Evolutionary conservation across 1,140 invertebrate genomes (phyloP).

Genomic region (Phymastichus coffea): DNA sequence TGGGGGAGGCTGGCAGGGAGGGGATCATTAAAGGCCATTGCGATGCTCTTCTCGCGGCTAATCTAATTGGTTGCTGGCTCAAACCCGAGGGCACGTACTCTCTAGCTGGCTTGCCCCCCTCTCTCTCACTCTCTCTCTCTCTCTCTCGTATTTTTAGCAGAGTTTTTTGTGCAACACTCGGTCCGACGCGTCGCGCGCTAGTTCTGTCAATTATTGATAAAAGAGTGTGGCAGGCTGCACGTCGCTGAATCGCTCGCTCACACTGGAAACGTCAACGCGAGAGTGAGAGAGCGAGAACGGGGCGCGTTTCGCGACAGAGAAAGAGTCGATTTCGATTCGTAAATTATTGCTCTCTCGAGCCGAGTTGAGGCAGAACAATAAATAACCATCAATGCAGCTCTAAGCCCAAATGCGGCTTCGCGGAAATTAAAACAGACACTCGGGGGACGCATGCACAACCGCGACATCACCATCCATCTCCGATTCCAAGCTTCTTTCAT

Average conservation of each 20-base stretch:
- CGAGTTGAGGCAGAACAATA: too few species aligned
- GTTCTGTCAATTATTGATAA: constrained; percentile 45
- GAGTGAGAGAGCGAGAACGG: constrained; percentile 15
- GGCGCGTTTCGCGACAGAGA: constrained; percentile 28
- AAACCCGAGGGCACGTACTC: too few species aligned
- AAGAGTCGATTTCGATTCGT: constrained; percentile 30
- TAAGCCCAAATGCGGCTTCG: neutral
- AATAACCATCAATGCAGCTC: constrained; percentile 37
- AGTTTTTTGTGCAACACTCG: neutral
- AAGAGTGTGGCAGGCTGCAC: constrained; percentile 28
- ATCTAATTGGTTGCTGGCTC: too few species aligned
- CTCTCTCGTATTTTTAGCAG: neutral
- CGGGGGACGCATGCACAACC: too few species aligned
- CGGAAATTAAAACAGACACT: constrained; percentile 25
- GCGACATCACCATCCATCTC: too few species aligned
- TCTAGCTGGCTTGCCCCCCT: too few species aligned
- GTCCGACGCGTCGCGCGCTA: too few species aligned
- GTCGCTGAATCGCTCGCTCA: constrained; percentile 27
- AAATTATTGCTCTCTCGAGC: constrained; percentile 39
- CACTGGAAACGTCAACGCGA: neutral
- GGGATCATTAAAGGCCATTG: too few species aligned
- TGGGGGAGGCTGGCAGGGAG: too few species aligned
- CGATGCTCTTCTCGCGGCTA: too few species aligned
- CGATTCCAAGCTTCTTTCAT: too few species aligned
- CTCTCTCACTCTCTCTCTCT: constrained; percentile 2